These are phyloP conservation scores for Poeciliopsis occidentalis DNA, from an alignment of 2,113 vertebrate species.

Conservation along the genomic window DNA sequence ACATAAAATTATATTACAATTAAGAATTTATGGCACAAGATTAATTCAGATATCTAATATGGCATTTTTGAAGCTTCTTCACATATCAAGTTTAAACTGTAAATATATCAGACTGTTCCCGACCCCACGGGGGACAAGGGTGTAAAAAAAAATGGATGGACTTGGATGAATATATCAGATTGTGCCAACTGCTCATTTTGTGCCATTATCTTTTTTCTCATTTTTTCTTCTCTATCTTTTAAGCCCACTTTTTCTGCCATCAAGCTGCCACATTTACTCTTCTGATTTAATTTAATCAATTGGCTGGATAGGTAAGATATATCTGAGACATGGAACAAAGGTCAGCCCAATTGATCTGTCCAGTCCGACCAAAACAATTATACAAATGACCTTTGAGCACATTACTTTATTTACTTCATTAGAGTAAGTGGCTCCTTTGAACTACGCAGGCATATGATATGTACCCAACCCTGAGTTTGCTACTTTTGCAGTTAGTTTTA, in stretches of 20 bases:
- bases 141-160: no score
- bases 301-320: constrained; percentile 66
- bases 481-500: constrained; percentile 30
- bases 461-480: constrained; percentile 44
- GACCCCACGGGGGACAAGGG: no score
- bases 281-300: constrained; percentile 73
- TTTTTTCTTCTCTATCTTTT: constrained; percentile 46
- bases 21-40: constrained; percentile 7
- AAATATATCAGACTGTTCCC: constrained; percentile 15
- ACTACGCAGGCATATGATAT: constrained; percentile 39
- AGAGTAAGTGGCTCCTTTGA: constrained; percentile 75
- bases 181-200: constrained; percentile 23
- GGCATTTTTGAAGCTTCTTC: neutral
- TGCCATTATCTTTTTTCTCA: constrained; percentile 21
- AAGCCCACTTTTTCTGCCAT: constrained; percentile 67
- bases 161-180: constrained; percentile 7
- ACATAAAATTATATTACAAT: constrained; percentile 24
- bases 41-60: constrained; percentile 38
- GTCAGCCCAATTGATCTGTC: constrained; percentile 64
- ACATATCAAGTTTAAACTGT: constrained; percentile 16
- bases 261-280: constrained; percentile 76
- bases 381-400: constrained; percentile 80
- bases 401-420: constrained; percentile 78
- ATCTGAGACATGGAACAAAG: constrained; percentile 66
- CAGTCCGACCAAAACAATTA: constrained; percentile 76